Percentiles rank a stretch among this genome's conserved stretches.
Evolutionary conservation across 1,140 invertebrate genomes (phyloP).

Genomic region (Holotrichia oblita): DNA sequence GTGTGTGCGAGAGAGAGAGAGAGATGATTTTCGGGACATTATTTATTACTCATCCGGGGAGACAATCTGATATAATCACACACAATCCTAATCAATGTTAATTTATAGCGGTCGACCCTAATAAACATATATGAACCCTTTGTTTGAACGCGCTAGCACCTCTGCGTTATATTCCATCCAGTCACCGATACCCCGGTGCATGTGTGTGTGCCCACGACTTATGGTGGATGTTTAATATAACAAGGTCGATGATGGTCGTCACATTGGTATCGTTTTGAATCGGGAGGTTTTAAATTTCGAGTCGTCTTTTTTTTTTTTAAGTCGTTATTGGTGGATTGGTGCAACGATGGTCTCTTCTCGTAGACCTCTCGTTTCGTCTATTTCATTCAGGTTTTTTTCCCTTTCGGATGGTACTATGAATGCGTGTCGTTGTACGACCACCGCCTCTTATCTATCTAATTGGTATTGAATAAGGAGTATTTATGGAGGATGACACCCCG

Average conservation of each 20-base stretch:
- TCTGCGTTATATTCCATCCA: background rate
- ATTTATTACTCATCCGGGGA: constrained; percentile 56
- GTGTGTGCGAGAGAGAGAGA: background rate
- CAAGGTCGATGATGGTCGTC: constrained; percentile 10
- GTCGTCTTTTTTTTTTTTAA: no score
- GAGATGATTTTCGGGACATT: constrained; percentile 47
- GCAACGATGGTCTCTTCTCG: background rate
- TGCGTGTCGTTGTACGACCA: constrained; percentile 11
- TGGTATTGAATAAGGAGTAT: constrained; percentile 43
- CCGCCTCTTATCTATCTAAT: constrained; percentile 43
- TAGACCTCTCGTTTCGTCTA: background rate
- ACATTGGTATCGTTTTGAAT: constrained; percentile 39
- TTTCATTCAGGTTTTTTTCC: constrained; percentile 44
- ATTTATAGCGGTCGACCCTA: constrained; percentile 58
- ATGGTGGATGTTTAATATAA: constrained; percentile 42
- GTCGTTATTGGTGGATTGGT: constrained; percentile 30
- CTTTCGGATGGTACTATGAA: background rate
- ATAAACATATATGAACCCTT: constrained; percentile 61
- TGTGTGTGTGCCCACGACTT: no score
- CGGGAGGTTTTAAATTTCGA: constrained; percentile 45
- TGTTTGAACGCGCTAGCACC: constrained; percentile 50
- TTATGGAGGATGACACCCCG: background rate
- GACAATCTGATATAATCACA: constrained; percentile 61
- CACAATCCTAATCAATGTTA: constrained; percentile 61
- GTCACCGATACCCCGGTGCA: background rate